Evolutionary conservation across 2,888 invertebrate genomes (phyloP), one percentile per base, ranked within the genome.

Genomic region (Liopterus haemorrhoidalis): DNA sequence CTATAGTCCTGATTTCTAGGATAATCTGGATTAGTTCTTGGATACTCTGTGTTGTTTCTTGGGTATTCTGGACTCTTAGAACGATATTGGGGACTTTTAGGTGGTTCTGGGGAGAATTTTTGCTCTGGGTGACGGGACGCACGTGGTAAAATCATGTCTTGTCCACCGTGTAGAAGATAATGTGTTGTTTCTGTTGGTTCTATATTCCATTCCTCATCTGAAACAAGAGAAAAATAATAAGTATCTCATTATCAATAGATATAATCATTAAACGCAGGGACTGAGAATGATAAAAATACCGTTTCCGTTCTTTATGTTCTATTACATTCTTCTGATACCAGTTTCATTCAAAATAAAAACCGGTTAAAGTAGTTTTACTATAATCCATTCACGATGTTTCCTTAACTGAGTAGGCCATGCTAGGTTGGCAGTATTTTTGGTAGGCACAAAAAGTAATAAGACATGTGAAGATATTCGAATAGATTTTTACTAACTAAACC

Each of bases 181-280:
- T 72, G 58, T 2, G 71, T 65, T 21, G 69, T 69, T 48, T 73
- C 72, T 6, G 76, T 75, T 12, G 76, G 75, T 54, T 79, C 78
- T 50, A 76, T 75, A 33, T 76, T 79, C 84, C 84, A 85, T 60
- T 85, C 85, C 58, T 85, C 85, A 68, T 85, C 85, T 85, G 75
- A 5, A 78, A 77, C 52, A 40, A 59, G 36, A 53, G 53, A 58
- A 52, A 59, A 51, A 4, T 8, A 5, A 12, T 27, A 4, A 5
- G 5, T 27, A 27, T 12, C 27, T 14, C 14, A 27, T 3, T 12
- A 8, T 12, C 27, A 24, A 12, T 5, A 11, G 14, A 11, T 27
- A 27, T 3, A 27, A 8, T 12, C 27, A 24, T 27, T 5, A 11
- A 27, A 11, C 24, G 6, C 24, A 22, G 27, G 14, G 8, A 27